Percentiles rank a stretch among this genome's conserved stretches.
These are phyloP conservation scores for Thamnophis sirtalis DNA, from an alignment of 2,113 vertebrate species.

Conservation along the genomic window DNA sequence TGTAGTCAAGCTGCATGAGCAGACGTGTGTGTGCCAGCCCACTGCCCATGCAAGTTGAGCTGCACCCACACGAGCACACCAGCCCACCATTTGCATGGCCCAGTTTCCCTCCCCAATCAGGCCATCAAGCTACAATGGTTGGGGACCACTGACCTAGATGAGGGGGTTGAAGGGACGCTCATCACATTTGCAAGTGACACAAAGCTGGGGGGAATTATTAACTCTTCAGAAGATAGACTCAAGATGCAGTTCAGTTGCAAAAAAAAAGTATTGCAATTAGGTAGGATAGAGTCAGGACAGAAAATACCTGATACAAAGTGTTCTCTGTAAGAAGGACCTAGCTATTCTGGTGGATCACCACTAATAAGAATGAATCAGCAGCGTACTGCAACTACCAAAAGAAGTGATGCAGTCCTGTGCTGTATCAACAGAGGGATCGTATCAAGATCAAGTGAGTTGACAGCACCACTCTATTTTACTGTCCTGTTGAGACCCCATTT, in stretches of 20 bases:
- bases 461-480: neutral
- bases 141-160: too few relatives aligned
- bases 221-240: neutral
- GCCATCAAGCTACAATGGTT: neutral
- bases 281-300: neutral
- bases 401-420: neutral
- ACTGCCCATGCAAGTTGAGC: neutral
- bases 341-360: neutral
- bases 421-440: neutral
- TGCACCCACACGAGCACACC: too few relatives aligned
- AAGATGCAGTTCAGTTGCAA: neutral
- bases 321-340: neutral
- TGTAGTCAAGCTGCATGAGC: neutral
- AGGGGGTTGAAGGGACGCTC: too few relatives aligned
- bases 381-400: neutral
- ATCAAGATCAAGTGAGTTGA: neutral
- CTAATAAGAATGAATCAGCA: neutral
- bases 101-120: neutral
- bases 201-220: neutral
- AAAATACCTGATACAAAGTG: neutral
- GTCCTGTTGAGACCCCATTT: neutral
- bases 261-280: neutral
- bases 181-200: neutral
- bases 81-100: neutral
- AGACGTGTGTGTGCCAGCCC: too few relatives aligned